These are phyloP conservation scores for Penaeus chinensis DNA, from an alignment of 1,140 invertebrate species.

Conservation along the genomic window DNA sequence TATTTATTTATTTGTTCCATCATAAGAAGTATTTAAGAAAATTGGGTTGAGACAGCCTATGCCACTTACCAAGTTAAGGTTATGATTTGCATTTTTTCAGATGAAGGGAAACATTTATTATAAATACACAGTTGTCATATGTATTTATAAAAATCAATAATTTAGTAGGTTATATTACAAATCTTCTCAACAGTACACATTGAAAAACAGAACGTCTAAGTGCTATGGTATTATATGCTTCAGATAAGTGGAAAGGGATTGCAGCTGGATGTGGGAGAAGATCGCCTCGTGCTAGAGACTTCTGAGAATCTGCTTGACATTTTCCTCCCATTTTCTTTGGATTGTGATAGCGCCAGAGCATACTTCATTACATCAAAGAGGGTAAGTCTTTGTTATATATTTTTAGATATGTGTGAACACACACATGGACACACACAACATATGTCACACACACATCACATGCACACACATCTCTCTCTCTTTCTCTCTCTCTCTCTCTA, in stretches of 20 bases:
- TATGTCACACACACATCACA: too few relatives aligned
- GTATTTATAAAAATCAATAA: neutral
- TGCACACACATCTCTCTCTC: too few relatives aligned
- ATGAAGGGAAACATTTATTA: too few relatives aligned
- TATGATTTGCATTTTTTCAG: too few relatives aligned
- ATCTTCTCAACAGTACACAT: neutral
- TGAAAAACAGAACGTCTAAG: neutral
- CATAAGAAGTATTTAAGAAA: too few relatives aligned
- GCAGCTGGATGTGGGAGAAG: constrained; percentile 77
- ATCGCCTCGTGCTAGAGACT: constrained; percentile 75
- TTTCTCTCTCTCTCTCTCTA: too few relatives aligned
- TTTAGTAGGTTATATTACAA: neutral
- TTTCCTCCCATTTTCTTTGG: constrained; percentile 75
- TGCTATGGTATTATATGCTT: constrained; percentile 63
- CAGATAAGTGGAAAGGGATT: constrained; percentile 75
- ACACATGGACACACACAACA: neutral
- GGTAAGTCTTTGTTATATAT: constrained; percentile 68
- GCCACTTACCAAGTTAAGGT: too few relatives aligned
- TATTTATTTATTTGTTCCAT: too few relatives aligned
- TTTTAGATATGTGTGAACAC: neutral
- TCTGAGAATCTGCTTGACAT: constrained; percentile 76
- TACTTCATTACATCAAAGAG: constrained; percentile 75
- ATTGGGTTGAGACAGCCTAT: too few relatives aligned
- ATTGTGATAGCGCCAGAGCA: constrained; percentile 73
- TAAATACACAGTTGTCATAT: neutral